Evolutionary conservation across 92 coral and sea anemone genomes (phyloP).

Genomic region (Siderastrea siderea): DNA sequence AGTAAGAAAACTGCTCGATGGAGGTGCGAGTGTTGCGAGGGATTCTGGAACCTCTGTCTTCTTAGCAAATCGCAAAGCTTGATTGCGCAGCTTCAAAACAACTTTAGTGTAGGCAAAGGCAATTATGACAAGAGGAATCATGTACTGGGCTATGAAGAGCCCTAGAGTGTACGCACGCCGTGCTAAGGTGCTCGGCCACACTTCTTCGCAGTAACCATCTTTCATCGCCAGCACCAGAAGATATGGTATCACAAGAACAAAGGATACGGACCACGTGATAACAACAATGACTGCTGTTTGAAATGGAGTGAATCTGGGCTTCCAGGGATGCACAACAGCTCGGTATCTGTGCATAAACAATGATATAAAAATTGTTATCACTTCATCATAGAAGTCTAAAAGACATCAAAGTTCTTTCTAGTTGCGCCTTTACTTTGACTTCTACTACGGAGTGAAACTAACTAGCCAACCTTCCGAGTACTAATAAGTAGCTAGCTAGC

Average conservation of each 20-base stretch:
- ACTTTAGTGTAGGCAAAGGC: conserved; percentile 84
- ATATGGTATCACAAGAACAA: conserved; percentile 80
- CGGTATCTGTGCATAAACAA: conserved; percentile 62
- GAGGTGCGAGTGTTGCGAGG: neutral
- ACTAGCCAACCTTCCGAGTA: too few relatives aligned
- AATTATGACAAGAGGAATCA: conserved; percentile 76
- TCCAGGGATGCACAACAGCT: conserved; percentile 89
- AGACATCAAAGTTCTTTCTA: neutral
- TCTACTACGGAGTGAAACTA: too few relatives aligned
- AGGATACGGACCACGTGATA: conserved; percentile 77
- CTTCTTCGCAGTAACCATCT: conserved; percentile 61
- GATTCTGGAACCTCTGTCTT: neutral
- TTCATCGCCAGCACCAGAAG: conserved; percentile 72
- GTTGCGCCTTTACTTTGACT: neutral
- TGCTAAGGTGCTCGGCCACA: conserved; percentile 70
- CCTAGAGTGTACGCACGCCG: conserved; percentile 79
- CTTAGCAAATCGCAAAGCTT: conserved; percentile 63
- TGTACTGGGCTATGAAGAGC: conserved; percentile 76
- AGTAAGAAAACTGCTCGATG: conserved; percentile 26
- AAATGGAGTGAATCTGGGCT: conserved; percentile 64
- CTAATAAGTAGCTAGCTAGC: too few relatives aligned
- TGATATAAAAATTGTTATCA: neutral
- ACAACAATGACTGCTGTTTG: conserved; percentile 73
- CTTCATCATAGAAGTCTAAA: neutral
- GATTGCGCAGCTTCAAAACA: conserved; percentile 82